phyloP scores from a whole-genome alignment of 2,797 vertebrate species.

The Fringilla coelebs region DNA sequence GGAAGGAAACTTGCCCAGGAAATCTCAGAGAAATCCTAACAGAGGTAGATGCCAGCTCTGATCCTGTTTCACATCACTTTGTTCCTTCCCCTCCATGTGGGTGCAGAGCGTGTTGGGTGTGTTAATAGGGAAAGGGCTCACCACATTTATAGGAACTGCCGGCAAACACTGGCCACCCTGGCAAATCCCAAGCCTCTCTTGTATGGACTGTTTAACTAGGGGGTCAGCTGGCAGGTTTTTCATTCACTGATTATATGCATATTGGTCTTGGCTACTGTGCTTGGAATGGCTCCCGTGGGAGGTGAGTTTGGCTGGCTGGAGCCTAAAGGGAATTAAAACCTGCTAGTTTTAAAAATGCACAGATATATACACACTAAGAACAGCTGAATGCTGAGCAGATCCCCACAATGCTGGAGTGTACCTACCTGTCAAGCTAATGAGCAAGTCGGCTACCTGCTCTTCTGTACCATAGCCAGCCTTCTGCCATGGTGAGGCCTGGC shows the following conservation, averaged over 20 bases:
- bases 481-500: not conserved
- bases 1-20: not conserved
- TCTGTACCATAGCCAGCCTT: not conserved
- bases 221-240: not conserved
- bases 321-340: not conserved
- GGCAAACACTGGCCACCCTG: not conserved
- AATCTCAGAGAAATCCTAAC: not conserved
- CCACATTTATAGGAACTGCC: not conserved
- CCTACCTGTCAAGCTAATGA: not conserved
- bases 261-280: not conserved
- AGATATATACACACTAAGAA: not conserved
- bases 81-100: not conserved
- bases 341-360: not conserved
- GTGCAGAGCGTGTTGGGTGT: not conserved
- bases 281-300: not conserved
- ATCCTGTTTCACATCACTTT: not conserved
- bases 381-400: not conserved
- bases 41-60: not conserved
- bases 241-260: not conserved
- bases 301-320: not conserved
- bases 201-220: not conserved
- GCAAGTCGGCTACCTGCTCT: not conserved
- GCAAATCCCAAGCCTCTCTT: not conserved
- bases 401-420: not conserved
- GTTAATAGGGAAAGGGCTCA: not conserved